These are phyloP conservation scores for Nanorana parkeri DNA, from an alignment of 2,113 vertebrate genomes.

Conservation along the genomic window DNA sequence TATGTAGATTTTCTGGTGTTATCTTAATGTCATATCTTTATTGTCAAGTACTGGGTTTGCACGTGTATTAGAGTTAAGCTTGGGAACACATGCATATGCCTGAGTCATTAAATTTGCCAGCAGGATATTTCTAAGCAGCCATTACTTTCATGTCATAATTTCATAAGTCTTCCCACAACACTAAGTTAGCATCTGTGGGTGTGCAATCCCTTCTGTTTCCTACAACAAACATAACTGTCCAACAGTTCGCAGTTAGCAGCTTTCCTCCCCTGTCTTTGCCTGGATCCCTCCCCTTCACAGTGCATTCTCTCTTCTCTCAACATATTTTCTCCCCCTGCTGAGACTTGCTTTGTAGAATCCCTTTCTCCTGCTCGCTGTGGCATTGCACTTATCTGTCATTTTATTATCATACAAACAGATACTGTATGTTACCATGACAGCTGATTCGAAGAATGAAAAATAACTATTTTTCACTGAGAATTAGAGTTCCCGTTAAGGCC, in stretches of 20 bases:
- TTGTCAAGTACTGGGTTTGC: neutral
- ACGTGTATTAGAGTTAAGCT: neutral
- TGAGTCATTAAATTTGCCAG: constrained; percentile 18
- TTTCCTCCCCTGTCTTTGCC: constrained; percentile 21
- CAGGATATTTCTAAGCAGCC: neutral
- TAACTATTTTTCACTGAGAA: neutral
- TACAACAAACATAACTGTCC: constrained; percentile 4
- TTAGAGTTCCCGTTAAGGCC: neutral
- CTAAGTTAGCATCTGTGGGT: constrained; percentile 1
- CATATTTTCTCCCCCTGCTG: constrained; percentile 54
- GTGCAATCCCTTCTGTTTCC: neutral
- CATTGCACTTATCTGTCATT: constrained; percentile 52
- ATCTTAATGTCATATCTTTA: too few relatives aligned
- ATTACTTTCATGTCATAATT: constrained; percentile 7
- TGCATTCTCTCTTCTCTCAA: constrained; percentile 30
- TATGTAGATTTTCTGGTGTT: too few relatives aligned
- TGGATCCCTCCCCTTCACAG: constrained; percentile 3
- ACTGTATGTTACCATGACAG: constrained; percentile 30
- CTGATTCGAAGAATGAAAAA: constrained; percentile 4
- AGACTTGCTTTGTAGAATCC: neutral
- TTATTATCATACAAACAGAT: constrained; percentile 57
- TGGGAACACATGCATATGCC: neutral
- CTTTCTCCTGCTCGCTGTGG: constrained; percentile 22
- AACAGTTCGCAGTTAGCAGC: constrained; percentile 53
- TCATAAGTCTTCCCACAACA: constrained; percentile 14